Evolutionary conservation across 2,113 vertebrate genomes (phyloP).

Genomic region (Microtus richardsoni): DNA sequence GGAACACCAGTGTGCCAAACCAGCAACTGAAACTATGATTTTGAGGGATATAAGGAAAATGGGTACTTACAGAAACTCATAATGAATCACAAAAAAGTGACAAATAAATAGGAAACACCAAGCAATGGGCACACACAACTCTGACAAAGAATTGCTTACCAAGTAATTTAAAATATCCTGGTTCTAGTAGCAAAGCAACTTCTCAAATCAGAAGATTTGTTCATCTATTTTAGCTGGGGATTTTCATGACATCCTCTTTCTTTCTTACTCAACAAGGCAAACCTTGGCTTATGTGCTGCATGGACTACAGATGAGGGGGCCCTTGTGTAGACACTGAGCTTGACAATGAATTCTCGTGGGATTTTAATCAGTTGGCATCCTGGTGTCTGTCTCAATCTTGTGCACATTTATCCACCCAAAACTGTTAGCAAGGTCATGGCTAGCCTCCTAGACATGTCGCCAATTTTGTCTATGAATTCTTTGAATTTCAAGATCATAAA

Average conservation of each 20-base stretch:
- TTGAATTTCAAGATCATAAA: slow-evolving; percentile 29
- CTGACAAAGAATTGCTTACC: slow-evolving; percentile 30
- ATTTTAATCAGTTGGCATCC: background rate
- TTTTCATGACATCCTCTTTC: slow-evolving; percentile 27
- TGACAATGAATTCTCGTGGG: background rate
- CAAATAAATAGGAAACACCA: background rate
- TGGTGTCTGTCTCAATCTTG: background rate
- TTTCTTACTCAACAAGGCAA: slow-evolving; percentile 15
- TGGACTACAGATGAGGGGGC: background rate
- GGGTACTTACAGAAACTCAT: slow-evolving; percentile 29
- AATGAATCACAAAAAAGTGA: slow-evolving; percentile 31
- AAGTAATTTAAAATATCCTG: slow-evolving; percentile 15
- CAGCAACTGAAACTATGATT: background rate
- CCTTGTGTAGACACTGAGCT: background rate
- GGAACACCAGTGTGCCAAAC: background rate
- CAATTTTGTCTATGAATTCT: slow-evolving; percentile 18
- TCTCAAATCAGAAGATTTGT: background rate
- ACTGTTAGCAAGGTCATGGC: background rate
- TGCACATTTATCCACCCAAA: background rate
- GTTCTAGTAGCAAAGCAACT: background rate
- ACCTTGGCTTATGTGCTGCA: background rate
- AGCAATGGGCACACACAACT: background rate
- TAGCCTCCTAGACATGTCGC: background rate
- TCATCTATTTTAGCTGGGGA: background rate
- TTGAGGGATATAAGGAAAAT: background rate